Evolutionary conservation across 1,140 invertebrate genomes (phyloP).

Genomic region (Anastrepha obliqua): DNA sequence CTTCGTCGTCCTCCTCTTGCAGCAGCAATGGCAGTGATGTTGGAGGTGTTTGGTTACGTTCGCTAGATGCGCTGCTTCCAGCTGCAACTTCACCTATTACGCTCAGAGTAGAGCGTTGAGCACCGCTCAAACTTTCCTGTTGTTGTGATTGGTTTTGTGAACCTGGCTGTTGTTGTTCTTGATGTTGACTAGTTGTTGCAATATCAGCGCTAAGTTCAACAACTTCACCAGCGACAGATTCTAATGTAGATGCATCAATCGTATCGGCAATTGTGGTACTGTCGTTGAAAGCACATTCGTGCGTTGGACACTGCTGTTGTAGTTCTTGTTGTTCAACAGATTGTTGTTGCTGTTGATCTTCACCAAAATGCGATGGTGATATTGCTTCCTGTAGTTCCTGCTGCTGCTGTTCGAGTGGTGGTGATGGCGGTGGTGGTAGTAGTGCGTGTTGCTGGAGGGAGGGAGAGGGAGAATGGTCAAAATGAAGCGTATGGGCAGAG

Average conservation of each 20-base stretch:
- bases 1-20: slow-evolving; percentile 50
- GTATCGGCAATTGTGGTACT: slow-evolving; percentile 68
- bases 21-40: slow-evolving; percentile 58
- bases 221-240: slow-evolving; percentile 21
- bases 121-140: slow-evolving; percentile 32
- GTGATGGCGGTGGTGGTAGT: slow-evolving; percentile 50
- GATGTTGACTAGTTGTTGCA: slow-evolving; percentile 57
- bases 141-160: slow-evolving; percentile 22
- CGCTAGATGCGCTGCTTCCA: slow-evolving; percentile 50
- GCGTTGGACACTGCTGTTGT: background rate
- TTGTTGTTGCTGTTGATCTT: background rate
- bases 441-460: slow-evolving; percentile 58
- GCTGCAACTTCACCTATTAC: slow-evolving; percentile 50
- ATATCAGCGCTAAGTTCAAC: slow-evolving; percentile 56
- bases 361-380: background rate
- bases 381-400: slow-evolving; percentile 20
- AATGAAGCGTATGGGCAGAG: slow-evolving; percentile 49
- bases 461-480: slow-evolving; percentile 53
- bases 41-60: slow-evolving; percentile 53
- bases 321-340: background rate
- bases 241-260: slow-evolving; percentile 64
- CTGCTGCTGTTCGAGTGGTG: slow-evolving; percentile 43
- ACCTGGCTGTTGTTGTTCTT: slow-evolving; percentile 53
- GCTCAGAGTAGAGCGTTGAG: slow-evolving; percentile 29
- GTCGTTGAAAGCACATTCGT: slow-evolving; percentile 57